Evolutionary conservation across 1,140 invertebrate genomes (phyloP).

Genomic region (Drosophila triauraria): DNA sequence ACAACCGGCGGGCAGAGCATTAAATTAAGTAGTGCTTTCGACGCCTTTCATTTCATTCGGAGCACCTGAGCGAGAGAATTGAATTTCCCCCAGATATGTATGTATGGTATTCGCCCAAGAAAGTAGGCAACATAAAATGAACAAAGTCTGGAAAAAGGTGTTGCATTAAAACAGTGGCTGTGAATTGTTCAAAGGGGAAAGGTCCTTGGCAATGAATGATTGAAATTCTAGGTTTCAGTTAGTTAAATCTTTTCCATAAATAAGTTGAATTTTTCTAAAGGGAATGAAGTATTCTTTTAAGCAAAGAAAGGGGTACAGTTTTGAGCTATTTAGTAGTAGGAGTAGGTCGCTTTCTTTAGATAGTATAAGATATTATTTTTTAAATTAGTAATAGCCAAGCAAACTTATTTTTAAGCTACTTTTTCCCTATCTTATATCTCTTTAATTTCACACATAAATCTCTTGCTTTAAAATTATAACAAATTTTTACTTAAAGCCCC

Average conservation of each 20-base stretch:
- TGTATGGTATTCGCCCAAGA: conserved; percentile 11
- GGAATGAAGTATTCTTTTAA: background rate
- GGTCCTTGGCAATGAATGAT: conserved; percentile 3
- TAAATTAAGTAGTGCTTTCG: conserved; percentile 59
- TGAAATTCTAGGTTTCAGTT: background rate
- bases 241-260: background rate
- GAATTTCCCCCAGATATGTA: conserved; percentile 13
- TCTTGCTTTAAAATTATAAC: no score
- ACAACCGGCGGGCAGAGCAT: conserved; percentile 40
- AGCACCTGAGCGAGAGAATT: conserved; percentile 53
- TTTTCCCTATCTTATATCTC: no score
- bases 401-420: background rate
- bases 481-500: no score
- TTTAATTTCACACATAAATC: no score
- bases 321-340: background rate
- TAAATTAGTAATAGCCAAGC: no score
- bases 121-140: conserved; percentile 47
- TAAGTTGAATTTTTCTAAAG: background rate
- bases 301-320: background rate
- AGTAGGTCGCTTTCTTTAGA: background rate
- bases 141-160: conserved; percentile 21
- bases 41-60: conserved; percentile 24
- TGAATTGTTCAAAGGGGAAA: conserved; percentile 4
- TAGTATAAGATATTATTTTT: background rate
- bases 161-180: conserved; percentile 6